These are phyloP conservation scores for Crax fasciolata DNA, from an alignment of 2,797 vertebrate species.

Conservation along the genomic window DNA sequence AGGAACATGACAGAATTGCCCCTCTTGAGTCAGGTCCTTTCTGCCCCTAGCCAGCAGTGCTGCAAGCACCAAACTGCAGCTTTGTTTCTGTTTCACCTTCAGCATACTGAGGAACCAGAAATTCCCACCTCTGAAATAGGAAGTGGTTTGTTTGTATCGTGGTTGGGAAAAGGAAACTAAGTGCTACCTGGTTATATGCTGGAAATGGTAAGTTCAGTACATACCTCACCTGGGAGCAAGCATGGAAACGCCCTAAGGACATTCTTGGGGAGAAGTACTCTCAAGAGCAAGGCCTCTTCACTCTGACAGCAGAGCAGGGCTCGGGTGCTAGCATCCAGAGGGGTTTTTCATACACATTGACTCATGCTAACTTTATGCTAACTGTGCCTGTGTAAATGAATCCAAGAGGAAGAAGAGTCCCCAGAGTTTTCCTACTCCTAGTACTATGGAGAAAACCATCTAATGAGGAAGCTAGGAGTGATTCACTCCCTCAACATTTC, in stretches of 20 bases:
- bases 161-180: rapidly evolving
- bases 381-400: background rate
- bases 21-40: background rate
- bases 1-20: background rate
- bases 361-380: background rate
- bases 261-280: rapidly evolving
- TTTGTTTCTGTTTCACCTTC: background rate
- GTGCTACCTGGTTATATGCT: background rate
- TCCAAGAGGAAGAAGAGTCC: background rate
- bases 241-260: rapidly evolving
- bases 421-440: background rate
- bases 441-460: background rate
- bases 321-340: background rate
- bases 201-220: background rate
- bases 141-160: rapidly evolving
- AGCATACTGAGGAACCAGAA: rapidly evolving
- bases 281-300: rapidly evolving
- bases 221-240: background rate
- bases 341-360: rapidly evolving
- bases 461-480: background rate
- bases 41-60: background rate
- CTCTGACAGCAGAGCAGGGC: background rate
- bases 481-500: rapidly evolving
- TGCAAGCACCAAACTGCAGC: background rate
- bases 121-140: background rate